phyloP scores from a whole-genome alignment of 2,113 vertebrate species.

The Zootoca vivipara region DNA sequence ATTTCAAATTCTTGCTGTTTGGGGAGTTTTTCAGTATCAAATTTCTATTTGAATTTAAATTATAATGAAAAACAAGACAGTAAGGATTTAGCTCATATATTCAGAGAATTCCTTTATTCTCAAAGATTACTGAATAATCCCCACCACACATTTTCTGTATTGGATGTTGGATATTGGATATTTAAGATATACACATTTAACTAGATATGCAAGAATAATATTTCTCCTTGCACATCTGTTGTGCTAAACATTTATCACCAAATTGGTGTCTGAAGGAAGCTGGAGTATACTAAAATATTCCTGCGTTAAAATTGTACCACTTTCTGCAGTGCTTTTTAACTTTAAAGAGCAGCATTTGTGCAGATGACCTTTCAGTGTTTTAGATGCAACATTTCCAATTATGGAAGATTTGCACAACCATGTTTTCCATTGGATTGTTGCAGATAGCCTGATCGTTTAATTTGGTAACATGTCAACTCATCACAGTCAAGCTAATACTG shows the following conservation, averaged over 20 bases:
- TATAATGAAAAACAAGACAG: neutral
- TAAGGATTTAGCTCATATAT: neutral
- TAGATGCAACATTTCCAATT: neutral
- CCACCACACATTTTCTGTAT: neutral
- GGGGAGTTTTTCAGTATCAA: neutral
- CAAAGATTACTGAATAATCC: neutral
- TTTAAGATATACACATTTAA: neutral
- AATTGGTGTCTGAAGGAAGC: neutral
- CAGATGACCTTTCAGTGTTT: neutral
- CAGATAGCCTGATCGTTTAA: neutral
- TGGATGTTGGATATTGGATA: neutral
- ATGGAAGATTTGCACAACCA: neutral
- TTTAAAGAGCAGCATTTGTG: conserved; percentile 6
- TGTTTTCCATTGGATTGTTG: neutral
- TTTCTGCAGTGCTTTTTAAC: conserved; percentile 15
- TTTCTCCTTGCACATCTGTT: neutral
- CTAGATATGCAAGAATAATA: neutral
- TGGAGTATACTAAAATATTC: conserved; percentile 3
- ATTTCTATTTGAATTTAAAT: conserved; percentile 14
- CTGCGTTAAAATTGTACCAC: conserved; percentile 22
- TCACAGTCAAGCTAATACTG: neutral
- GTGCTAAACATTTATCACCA: neutral
- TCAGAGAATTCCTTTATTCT: neutral
- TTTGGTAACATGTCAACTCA: neutral
- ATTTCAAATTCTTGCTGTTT: neutral